Evolutionary conservation across 2,113 vertebrate genomes (phyloP).

Genomic region (Zosterops pallidus): DNA sequence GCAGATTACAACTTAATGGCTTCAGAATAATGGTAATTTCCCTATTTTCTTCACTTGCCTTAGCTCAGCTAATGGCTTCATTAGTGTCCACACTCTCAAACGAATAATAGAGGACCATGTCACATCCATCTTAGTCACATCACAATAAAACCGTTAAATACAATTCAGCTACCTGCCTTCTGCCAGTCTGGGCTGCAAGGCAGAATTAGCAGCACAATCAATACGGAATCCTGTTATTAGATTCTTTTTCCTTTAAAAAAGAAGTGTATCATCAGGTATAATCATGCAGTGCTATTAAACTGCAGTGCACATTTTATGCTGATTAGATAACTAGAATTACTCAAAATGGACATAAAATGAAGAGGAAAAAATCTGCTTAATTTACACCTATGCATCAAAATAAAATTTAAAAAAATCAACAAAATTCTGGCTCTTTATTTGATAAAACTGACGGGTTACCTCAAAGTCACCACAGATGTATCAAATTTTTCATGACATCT

Average conservation of each 20-base stretch:
- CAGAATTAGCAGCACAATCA: constrained; percentile 68
- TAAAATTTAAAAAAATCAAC: no score
- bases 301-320: constrained; percentile 1
- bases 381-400: constrained; percentile 12
- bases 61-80: constrained; percentile 88
- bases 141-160: constrained; percentile 84
- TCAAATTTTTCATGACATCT: constrained; percentile 54
- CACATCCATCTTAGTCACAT: constrained; percentile 86
- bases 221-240: constrained; percentile 62
- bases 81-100: constrained; percentile 82
- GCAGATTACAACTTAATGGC: constrained; percentile 87
- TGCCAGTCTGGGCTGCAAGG: constrained; percentile 62
- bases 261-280: constrained; percentile 56
- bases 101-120: constrained; percentile 79
- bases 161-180: constrained; percentile 75
- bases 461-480: constrained; percentile 54
- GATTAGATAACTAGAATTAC: constrained; percentile 50
- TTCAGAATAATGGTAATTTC: constrained; percentile 87
- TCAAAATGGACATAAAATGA: constrained; percentile 31
- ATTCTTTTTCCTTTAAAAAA: constrained; percentile 47
- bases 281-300: constrained; percentile 54
- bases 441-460: constrained; percentile 54
- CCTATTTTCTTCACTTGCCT: constrained; percentile 83
- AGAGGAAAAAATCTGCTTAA: background rate
- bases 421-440: constrained; percentile 32